A percentile compares a stretch with the other conserved stretches of the same genome.
Evolutionary conservation across 23 tunicate genomes (phyloP).

Genomic region (Styela clava): DNA sequence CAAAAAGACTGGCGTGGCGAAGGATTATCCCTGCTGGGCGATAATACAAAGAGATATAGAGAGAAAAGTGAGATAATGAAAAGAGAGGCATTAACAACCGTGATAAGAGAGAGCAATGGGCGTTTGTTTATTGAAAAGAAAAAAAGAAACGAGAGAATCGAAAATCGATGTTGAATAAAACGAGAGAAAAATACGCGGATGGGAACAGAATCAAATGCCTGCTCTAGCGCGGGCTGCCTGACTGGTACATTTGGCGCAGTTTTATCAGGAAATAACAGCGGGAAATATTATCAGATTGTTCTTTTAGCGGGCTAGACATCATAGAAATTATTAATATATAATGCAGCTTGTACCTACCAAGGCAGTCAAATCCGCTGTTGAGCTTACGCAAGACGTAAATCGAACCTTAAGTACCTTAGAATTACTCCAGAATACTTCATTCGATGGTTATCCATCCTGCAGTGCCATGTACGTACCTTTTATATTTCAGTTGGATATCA

Average conservation of each 20-base stretch:
- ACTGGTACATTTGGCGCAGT: neutral
- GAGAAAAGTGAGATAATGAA: neutral
- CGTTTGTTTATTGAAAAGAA: neutral
- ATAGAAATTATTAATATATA: too few species aligned
- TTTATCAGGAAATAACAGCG: too few species aligned
- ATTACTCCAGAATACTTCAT: too few species aligned
- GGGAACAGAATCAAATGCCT: neutral
- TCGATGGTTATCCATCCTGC: too few species aligned
- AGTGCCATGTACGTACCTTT: too few species aligned
- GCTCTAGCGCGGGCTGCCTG: neutral
- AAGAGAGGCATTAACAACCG: neutral
- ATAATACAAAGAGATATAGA: neutral
- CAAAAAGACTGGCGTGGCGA: constrained; percentile 21
- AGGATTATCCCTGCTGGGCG: constrained; percentile 5
- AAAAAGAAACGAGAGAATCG: constrained; percentile 19
- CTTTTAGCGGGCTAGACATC: too few species aligned
- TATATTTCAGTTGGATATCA: too few species aligned
- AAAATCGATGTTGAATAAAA: constrained; percentile 12
- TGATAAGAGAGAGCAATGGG: neutral
- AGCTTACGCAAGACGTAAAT: too few species aligned
- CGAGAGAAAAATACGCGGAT: constrained; percentile 1
- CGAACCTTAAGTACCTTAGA: too few species aligned
- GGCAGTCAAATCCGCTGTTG: too few species aligned
- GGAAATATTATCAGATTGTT: too few species aligned
- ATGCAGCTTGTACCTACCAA: too few species aligned